Conservation (phyloP, 1,140 invertebrate genomes). For the Drosophila nigrodunni region DNA sequence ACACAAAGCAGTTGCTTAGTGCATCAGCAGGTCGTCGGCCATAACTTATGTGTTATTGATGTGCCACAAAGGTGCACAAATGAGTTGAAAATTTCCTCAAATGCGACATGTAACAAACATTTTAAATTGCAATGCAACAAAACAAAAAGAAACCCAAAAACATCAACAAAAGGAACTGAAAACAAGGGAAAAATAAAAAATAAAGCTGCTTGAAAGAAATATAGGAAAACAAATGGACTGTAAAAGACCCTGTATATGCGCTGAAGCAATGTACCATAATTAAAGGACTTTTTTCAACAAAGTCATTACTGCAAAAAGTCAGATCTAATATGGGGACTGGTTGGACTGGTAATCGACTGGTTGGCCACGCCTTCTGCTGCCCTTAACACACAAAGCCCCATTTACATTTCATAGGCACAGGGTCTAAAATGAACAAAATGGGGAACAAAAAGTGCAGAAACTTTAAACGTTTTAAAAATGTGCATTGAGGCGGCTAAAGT, state of each 20-base stretch:
- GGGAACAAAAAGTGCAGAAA: constrained; percentile 18
- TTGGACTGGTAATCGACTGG: too few species aligned
- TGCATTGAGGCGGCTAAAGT: constrained; percentile 24
- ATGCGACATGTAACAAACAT: constrained; percentile 51
- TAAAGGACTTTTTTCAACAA: neutral
- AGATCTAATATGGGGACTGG: too few species aligned
- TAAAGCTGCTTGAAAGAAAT: too few species aligned
- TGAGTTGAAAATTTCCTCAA: constrained; percentile 60
- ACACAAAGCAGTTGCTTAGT: neutral
- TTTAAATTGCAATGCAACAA: constrained; percentile 9
- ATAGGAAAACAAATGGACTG: neutral
- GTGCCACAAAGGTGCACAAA: constrained; percentile 52
- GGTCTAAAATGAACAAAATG: neutral
- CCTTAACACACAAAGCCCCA: too few species aligned
- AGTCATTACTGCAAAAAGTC: too few species aligned
- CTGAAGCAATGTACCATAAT: too few species aligned
- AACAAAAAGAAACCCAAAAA: constrained; percentile 6
- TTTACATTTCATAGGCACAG: neutral
- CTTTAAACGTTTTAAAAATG: constrained; percentile 52
- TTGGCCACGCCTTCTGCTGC: too few species aligned
- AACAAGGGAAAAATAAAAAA: neutral
- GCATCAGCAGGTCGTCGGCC: neutral
- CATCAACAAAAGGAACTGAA: neutral
- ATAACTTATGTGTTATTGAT: constrained; percentile 13
- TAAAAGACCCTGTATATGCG: neutral